Percentiles rank a stretch among this genome's conserved stretches.
Conservation (phyloP, 2,113 vertebrate species). For the Alosa alosa region DNA sequence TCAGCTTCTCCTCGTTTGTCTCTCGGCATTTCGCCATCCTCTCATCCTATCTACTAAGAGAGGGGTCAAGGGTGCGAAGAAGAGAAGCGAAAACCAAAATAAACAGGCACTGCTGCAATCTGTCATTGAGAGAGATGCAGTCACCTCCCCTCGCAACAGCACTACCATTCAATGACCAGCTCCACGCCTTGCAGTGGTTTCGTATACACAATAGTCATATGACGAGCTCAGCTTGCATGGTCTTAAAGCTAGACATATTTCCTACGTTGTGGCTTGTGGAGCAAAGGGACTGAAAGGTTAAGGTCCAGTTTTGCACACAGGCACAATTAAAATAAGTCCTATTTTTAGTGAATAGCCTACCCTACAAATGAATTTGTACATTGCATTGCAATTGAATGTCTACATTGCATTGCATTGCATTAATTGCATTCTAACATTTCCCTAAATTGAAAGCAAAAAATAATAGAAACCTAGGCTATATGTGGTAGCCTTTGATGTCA, state of each 20-base stretch:
- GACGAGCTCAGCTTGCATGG: slow-evolving; percentile 37
- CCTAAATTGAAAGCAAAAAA: too few species aligned
- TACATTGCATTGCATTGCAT: too few species aligned
- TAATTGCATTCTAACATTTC: too few species aligned
- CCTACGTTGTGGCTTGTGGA: neutral
- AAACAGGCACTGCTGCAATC: slow-evolving; percentile 6
- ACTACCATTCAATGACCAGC: slow-evolving; percentile 6
- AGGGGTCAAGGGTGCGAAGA: slow-evolving; percentile 42
- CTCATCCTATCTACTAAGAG: slow-evolving; percentile 63
- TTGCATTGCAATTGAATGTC: neutral
- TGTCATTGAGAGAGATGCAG: slow-evolving; percentile 23
- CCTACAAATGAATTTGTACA: too few species aligned
- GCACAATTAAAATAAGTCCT: neutral
- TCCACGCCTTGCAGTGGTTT: slow-evolving; percentile 35
- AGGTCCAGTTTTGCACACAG: neutral
- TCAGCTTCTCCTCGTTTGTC: slow-evolving; percentile 58
- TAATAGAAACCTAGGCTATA: too few species aligned
- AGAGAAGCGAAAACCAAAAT: slow-evolving; percentile 17
- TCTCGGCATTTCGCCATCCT: slow-evolving; percentile 67
- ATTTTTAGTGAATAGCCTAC: neutral
- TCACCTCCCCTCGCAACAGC: neutral
- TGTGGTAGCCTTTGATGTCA: too few species aligned
- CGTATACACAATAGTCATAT: slow-evolving; percentile 45
- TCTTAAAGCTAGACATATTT: slow-evolving; percentile 37
- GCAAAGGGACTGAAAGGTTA: neutral